Evolutionary conservation across 2,113 vertebrate species (phyloP).

Genomic region (Ailuropoda melanoleuca): DNA sequence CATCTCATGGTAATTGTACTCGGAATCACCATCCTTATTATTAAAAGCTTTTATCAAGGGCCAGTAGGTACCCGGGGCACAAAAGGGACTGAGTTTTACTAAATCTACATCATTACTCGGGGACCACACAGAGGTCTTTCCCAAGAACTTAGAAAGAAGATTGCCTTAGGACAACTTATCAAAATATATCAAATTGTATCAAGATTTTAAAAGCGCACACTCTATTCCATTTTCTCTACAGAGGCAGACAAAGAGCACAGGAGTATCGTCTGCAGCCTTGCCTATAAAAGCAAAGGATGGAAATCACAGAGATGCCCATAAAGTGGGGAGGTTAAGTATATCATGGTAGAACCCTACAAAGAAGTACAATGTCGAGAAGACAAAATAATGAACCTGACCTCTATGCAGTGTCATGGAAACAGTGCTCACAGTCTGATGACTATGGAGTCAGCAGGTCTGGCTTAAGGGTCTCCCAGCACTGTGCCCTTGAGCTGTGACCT

Average conservation of each 20-base stretch:
- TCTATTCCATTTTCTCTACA: background rate
- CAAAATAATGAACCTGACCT: background rate
- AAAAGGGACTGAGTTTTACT: background rate
- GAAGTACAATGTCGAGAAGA: background rate
- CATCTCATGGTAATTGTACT: conserved; percentile 1
- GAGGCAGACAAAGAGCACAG: background rate
- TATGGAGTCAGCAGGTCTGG: too few relatives aligned
- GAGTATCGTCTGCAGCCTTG: background rate
- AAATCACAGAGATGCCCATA: background rate
- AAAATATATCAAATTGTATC: background rate
- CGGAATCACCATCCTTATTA: background rate
- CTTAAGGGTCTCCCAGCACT: background rate
- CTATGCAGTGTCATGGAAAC: background rate
- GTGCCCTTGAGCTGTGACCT: background rate
- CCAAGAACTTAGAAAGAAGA: conserved; percentile 1
- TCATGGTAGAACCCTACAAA: background rate
- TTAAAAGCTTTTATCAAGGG: conserved; percentile 47
- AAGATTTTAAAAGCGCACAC: background rate
- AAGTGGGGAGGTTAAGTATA: background rate
- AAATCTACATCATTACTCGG: conserved; percentile 13
- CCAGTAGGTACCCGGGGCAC: background rate
- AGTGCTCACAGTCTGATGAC: background rate
- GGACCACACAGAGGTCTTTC: background rate
- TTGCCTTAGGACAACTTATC: background rate
- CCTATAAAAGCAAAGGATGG: background rate